Evolutionary conservation across 2,797 vertebrate genomes (phyloP), one percentile per base, ranked within the genome.

Genomic region (Chromobotia macracanthus): DNA sequence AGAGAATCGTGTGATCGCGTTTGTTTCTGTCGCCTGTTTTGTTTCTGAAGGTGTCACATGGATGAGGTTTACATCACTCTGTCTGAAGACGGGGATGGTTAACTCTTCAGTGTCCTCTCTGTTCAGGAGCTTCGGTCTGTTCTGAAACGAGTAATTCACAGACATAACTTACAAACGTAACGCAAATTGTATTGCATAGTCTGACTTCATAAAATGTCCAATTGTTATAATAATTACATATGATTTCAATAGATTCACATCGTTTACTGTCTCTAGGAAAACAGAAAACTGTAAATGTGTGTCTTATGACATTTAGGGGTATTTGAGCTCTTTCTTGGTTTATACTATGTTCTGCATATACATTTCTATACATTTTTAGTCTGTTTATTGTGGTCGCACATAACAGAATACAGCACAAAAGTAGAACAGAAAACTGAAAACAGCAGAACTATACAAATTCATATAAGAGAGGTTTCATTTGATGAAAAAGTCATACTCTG

Each of bases 41-140:
- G 95, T 95, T 95, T 95, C 95, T 95, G 92, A 93, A 91, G 90
- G 89, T 91, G 95, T 96, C 96, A 96, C 95, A 95, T 95, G 95
- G 91, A 94, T 86, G 89, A 87, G 94, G 95, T 96, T 96, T 95
- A 96, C 95, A 95, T 96, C 96, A 97, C 96, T 90, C 87, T 95
- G 94, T 93, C 94, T 89, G 90, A 93, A 90, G 92, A 93, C 91
- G 88, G 91, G 91, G 89, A 90, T 90, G 89, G 89, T 95, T 95
- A 95, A 95, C 94, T 93, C 90, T 91, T 89, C 72, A 88, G 48
- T 87, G 88, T 86, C 87, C 58, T 50, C 86, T 72, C 82, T 84
- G 81, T 18, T 81, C 60, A 71, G 63, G 67, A 12, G 75, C 86
- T 87, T 89, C 89, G 91, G 89, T 91, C 83, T 80, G 86, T 58